phyloP scores from a whole-genome alignment of 2,113 vertebrate genomes.

The Scortum barcoo region DNA sequence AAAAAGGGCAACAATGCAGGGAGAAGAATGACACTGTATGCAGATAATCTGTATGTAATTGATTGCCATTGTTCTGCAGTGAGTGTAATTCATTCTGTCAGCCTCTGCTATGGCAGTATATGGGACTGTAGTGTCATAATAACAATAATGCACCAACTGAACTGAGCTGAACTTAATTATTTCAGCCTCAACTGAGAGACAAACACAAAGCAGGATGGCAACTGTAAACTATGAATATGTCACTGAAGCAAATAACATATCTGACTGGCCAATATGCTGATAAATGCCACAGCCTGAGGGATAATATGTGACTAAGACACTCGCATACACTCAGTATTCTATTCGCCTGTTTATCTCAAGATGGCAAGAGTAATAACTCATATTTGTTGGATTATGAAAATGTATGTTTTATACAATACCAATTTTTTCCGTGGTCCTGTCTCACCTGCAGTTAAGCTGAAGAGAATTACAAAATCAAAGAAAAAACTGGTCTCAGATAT shows the following conservation, averaged over 20 bases:
- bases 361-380: conserved; percentile 1
- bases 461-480: background rate
- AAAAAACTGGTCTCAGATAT: background rate
- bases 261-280: conserved; percentile 44
- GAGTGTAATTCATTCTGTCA: conserved; percentile 43
- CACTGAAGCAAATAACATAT: conserved; percentile 57
- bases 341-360: conserved; percentile 11
- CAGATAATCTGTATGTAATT: conserved; percentile 54
- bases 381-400: conserved; percentile 8
- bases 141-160: conserved; percentile 53
- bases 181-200: conserved; percentile 52
- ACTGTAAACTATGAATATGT: conserved; percentile 61
- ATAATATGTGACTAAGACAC: conserved; percentile 17
- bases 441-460: conserved; percentile 25
- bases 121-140: conserved; percentile 35
- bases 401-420: background rate
- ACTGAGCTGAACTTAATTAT: conserved; percentile 64
- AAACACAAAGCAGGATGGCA: conserved; percentile 52
- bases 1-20: conserved; percentile 40
- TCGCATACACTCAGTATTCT: background rate
- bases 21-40: conserved; percentile 30
- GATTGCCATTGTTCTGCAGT: conserved; percentile 55
- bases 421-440: background rate
- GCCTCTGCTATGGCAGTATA: conserved; percentile 18
- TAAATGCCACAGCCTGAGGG: conserved; percentile 58